Conservation (phyloP, 1,140 invertebrate genomes). For the Drosophila kurseongensis region DNA sequence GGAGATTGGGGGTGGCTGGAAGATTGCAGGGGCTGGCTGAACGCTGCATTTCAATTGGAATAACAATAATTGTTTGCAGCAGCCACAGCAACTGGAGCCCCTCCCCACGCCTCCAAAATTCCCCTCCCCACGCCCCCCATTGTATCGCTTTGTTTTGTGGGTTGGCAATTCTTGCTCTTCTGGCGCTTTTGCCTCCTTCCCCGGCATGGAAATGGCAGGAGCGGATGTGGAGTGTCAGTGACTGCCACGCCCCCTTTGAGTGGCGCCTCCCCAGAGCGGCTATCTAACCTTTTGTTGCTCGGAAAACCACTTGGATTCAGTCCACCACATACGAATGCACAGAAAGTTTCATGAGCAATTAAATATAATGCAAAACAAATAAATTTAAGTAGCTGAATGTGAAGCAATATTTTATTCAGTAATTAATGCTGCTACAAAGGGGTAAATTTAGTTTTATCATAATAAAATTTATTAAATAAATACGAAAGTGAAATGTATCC, state of each 20-base stretch:
- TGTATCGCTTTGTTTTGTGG: slow-evolving; percentile 52
- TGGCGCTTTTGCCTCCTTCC: slow-evolving; percentile 6
- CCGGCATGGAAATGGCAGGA: slow-evolving; percentile 30
- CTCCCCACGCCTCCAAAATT: background rate
- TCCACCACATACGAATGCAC: background rate
- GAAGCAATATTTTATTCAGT: background rate
- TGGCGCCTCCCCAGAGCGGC: background rate
- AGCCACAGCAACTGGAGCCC: slow-evolving; percentile 32
- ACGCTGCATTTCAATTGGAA: slow-evolving; percentile 75
- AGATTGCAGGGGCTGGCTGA: slow-evolving; percentile 24
- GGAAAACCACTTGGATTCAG: slow-evolving; percentile 19
- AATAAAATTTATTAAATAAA: no score
- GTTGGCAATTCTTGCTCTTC: slow-evolving; percentile 58
- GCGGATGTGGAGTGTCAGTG: slow-evolving; percentile 61
- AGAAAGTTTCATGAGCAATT: slow-evolving; percentile 23
- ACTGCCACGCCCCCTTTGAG: slow-evolving; percentile 15
- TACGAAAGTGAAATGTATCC: no score
- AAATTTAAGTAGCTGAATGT: background rate
- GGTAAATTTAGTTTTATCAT: background rate
- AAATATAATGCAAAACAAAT: slow-evolving; percentile 10
- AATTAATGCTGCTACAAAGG: background rate
- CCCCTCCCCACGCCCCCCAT: background rate
- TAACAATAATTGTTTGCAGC: slow-evolving; percentile 78
- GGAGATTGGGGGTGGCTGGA: background rate
- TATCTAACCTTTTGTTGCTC: slow-evolving; percentile 30